Evolutionary conservation across 2,797 vertebrate species (phyloP), one percentile per base, ranked within the genome.

Genomic region (Eremophila alpestris): DNA sequence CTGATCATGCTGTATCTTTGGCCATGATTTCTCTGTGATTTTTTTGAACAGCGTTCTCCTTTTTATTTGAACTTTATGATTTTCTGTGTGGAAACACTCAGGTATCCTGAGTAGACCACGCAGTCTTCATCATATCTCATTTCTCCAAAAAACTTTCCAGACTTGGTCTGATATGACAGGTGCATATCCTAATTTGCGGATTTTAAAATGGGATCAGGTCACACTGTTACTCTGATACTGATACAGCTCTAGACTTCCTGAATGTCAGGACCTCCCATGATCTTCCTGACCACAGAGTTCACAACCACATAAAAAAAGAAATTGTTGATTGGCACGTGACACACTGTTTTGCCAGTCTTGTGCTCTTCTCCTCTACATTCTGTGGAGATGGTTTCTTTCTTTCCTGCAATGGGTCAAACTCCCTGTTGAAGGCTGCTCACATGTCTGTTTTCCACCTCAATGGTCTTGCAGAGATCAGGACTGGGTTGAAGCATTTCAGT

Each of bases 161-260:
- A 34, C 10, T 40, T 77, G 38, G 16, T 21, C 32, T 79, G 23
- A 48, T 55, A 67, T 38, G 99, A 99, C 63, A 99, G 99, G 99
- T 99, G 68, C 6, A 98, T 98, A 74, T 90, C 68, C 27, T 15
- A 55, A 13, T 58, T 48, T 79, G 27, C 40, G 74, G 49, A 52
- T 60, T 48, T 81, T 49, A 79, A 46, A 84, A 73, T 38, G 23
- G 29, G 19, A 73, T 54, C 1, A 0, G 38, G 43, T 80, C 46
- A 48, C 13, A 13, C 7, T 46, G 16, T 40, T 43, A 30, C 32
- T 74, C 34, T 68, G 51, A 38, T 38, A 38, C 20, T 55, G 45
- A 52, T 29, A 52, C 24, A 68, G 41, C 29, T 78, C 20, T 71
- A 43, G n/a, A 69, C 3, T 83, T 77, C 54, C 19, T 16, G 36